Base-by-base conservation (phyloP, 2,797 vertebrate genomes). In the Vespertilio murinus region DNA sequence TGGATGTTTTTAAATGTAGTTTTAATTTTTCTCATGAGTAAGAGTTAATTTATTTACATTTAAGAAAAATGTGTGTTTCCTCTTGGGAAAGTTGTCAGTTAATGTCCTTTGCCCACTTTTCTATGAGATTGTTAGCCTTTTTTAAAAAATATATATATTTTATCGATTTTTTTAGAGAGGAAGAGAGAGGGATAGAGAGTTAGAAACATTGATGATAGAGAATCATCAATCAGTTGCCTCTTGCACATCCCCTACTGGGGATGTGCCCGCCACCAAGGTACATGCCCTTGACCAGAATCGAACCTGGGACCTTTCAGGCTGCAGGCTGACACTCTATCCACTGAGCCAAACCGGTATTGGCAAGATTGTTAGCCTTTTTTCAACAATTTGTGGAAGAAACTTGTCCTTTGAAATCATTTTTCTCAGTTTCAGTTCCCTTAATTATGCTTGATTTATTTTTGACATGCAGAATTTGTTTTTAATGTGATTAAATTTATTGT, bases 11-110 rank as follows among this genome's bases (percentile, higher is more conserved):
- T 75, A 11, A 47, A 47, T 64, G 71, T 77, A 77, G 70, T 79
- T 80, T 80, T 69, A 42, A 56, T 88, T 52, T 91, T 91, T 54
- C 52, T 94, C 38, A 16, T 54, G 35, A 94, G 45, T 67, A 33
- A 91, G 40, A 78, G 83, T 83, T 20, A 74, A 80, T 47, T 79
- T 91, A 87, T 69, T 80, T 17, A 59, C 14, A 13, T 79, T 90
- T 52, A 67, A 67, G 79, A 83, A 90, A 84, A 93, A 87, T 6
- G 28, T 81, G 10, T 56, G 38, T 77, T 90, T 93, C 9, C 12
- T 81, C 25, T 85, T 87, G 25, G 64, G 28, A 77, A 7, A 47
- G 33, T 74, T 42, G 61, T 54, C 25, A 4, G 16, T 71, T 77
- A 38, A 11, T 90, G 38, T 65, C 45, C 38, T 38, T 61, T 71